Percentiles rank a stretch among this genome's conserved stretches.
These are phyloP conservation scores for Oxycera nigricornis DNA, from an alignment of 2,888 invertebrate genomes.

Conservation along the genomic window DNA sequence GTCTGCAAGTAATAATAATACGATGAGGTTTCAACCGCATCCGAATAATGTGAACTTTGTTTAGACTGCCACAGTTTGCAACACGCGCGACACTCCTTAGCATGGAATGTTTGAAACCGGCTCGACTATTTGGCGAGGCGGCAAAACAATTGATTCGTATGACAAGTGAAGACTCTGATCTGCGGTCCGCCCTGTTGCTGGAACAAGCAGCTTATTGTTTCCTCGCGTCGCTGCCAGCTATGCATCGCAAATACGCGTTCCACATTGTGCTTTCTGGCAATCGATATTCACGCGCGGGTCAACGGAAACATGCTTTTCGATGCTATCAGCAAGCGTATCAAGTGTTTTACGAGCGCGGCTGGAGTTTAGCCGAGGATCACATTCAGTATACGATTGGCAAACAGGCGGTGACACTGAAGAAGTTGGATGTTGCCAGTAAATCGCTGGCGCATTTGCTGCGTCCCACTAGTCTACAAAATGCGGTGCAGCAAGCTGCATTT, in stretches of 20 bases:
- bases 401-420: constrained; percentile 83
- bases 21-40: neutral
- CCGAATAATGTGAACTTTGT: constrained; percentile 46
- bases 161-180: constrained; percentile 97
- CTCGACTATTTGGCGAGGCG: constrained; percentile 86
- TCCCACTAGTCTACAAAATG: constrained; percentile 73
- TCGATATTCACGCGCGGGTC: constrained; percentile 90
- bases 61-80: constrained; percentile 88
- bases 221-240: constrained; percentile 68
- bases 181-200: constrained; percentile 89
- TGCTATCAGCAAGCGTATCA: constrained; percentile 93
- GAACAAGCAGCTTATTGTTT: constrained; percentile 97
- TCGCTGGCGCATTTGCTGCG: constrained; percentile 81
- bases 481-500: constrained; percentile 79
- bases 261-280: constrained; percentile 97
- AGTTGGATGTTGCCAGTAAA: constrained; percentile 71
- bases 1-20: constrained; percentile 77
- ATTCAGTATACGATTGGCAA: constrained; percentile 94
- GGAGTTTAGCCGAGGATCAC: constrained; percentile 94
- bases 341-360: constrained; percentile 73
- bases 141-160: constrained; percentile 93
- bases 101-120: constrained; percentile 82
- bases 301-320: constrained; percentile 88
- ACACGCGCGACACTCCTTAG: constrained; percentile 90
- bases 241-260: constrained; percentile 93